These are phyloP conservation scores for Tipula lateralis DNA, from an alignment of 2,888 invertebrate genomes.

Conservation along the genomic window DNA sequence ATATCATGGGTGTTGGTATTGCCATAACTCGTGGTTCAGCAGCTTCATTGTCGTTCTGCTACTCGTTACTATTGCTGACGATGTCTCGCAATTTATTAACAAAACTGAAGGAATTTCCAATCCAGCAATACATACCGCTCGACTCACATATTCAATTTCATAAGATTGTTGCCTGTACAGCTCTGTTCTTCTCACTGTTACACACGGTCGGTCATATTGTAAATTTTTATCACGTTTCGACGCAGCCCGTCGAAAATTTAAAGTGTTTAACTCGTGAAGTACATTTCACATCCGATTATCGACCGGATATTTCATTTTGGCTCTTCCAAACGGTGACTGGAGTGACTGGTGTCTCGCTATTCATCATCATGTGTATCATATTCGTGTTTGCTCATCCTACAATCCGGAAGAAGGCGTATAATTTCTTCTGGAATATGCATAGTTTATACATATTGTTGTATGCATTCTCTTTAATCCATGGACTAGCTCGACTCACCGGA, in stretches of 20 bases:
- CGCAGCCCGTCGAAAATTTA: slow-evolving; percentile 88
- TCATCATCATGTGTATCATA: slow-evolving; percentile 88
- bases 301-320: slow-evolving; percentile 93
- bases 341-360: slow-evolving; percentile 79
- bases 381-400: slow-evolving; percentile 95
- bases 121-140: slow-evolving; percentile 88
- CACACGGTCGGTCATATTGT: slow-evolving; percentile 94
- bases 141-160: slow-evolving; percentile 96
- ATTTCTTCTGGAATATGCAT: slow-evolving; percentile 93
- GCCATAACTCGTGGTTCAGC: slow-evolving; percentile 93
- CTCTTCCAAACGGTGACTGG: slow-evolving; percentile 92
- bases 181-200: slow-evolving; percentile 84
- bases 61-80: slow-evolving; percentile 82
- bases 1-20: slow-evolving; percentile 96
- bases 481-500: slow-evolving; percentile 84
- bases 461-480: slow-evolving; percentile 80
- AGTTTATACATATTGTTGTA: slow-evolving; percentile 83
- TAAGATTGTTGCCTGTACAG: slow-evolving; percentile 93
- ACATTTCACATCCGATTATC: slow-evolving; percentile 88
- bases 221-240: slow-evolving; percentile 96
- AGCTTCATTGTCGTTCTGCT: slow-evolving; percentile 90
- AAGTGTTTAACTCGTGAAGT: slow-evolving; percentile 90
- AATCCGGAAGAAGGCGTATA: slow-evolving; percentile 87
- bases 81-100: slow-evolving; percentile 94
- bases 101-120: slow-evolving; percentile 86